phyloP scores from a whole-genome alignment of 2,888 invertebrate genomes.

The Piscicola geometra region DNA sequence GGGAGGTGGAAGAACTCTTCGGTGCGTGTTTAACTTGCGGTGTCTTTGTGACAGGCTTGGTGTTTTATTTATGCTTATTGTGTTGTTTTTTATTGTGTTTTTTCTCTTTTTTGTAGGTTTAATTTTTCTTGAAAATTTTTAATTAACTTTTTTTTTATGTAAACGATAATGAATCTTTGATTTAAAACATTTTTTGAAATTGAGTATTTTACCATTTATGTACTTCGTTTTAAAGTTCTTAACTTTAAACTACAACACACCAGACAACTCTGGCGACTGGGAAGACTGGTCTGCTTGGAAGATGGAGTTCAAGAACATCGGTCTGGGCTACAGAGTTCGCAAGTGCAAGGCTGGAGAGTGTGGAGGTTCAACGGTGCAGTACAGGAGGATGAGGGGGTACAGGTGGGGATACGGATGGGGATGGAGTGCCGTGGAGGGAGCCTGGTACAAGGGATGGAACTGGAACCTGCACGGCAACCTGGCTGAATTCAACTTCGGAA shows the following conservation, averaged over 20 bases:
- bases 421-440: not conserved
- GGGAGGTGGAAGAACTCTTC: not conserved
- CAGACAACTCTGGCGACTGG: not conserved
- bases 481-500: not conserved
- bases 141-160: no score
- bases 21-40: no score
- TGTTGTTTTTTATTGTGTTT: no score
- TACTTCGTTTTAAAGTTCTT: no score
- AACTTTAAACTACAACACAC: no score
- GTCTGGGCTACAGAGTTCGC: not conserved
- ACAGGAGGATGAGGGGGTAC: not conserved
- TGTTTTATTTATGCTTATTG: no score
- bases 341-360: not conserved
- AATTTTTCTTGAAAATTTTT: no score
- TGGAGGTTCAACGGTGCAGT: not conserved
- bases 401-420: not conserved
- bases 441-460: not conserved
- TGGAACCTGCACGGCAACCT: not conserved
- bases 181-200: no score
- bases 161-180: no score
- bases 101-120: no score
- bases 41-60: no score
- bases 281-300: not conserved
- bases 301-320: not conserved
- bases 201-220: no score